phyloP scores from a whole-genome alignment of 2,113 vertebrate species.

The Chauna torquata region DNA sequence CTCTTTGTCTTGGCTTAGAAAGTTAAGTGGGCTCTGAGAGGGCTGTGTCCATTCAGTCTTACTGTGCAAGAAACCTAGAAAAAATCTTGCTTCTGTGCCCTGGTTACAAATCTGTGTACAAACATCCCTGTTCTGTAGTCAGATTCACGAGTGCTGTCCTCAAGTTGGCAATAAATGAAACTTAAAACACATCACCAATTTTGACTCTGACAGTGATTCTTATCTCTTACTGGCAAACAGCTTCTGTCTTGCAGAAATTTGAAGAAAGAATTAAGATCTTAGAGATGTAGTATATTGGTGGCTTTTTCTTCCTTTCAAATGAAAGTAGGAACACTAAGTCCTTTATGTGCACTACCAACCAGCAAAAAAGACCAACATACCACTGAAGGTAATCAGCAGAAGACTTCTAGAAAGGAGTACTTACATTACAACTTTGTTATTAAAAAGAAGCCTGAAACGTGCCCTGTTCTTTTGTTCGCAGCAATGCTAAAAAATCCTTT shows the following conservation, averaged over 20 bases:
- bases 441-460: neutral
- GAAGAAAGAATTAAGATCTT: neutral
- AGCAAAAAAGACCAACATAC: neutral
- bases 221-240: neutral
- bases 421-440: neutral
- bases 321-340: neutral
- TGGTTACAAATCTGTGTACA: neutral
- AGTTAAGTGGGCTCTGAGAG: neutral
- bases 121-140: rapidly evolving
- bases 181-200: rapidly evolving
- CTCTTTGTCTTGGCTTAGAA: neutral
- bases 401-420: neutral
- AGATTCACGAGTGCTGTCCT: neutral
- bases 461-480: neutral
- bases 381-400: neutral
- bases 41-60: neutral
- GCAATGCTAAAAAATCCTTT: neutral
- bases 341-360: neutral
- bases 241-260: neutral
- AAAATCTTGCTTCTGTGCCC: neutral
- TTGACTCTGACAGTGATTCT: neutral
- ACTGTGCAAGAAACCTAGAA: neutral
- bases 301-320: neutral
- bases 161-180: neutral
- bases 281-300: neutral